Evolutionary conservation across 2,888 invertebrate species (phyloP).

Genomic region (Tachina lurida): DNA sequence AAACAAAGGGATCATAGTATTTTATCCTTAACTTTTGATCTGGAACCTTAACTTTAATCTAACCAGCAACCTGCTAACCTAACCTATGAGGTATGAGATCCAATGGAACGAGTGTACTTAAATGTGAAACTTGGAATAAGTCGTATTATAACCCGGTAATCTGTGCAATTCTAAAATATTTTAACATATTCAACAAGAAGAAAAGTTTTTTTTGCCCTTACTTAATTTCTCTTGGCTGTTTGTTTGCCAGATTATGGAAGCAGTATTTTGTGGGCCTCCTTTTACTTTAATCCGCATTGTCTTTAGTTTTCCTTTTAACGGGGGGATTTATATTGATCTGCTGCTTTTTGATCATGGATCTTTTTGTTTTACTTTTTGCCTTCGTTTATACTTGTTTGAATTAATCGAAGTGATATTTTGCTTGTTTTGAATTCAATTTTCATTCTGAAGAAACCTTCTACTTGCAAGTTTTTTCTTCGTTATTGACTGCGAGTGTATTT

Average conservation of each 20-base stretch:
- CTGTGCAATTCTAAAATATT: too few species aligned
- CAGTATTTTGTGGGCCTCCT: constrained; percentile 32
- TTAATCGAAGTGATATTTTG: constrained; percentile 83
- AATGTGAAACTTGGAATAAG: too few species aligned
- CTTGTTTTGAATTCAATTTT: constrained; percentile 83
- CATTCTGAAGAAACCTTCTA: constrained; percentile 69
- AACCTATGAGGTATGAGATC: too few species aligned
- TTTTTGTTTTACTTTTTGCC: background rate
- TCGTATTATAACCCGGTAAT: too few species aligned
- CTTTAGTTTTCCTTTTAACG: constrained; percentile 36
- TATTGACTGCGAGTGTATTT: constrained; percentile 56
- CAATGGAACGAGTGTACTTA: too few species aligned
- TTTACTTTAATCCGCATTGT: constrained; percentile 59
- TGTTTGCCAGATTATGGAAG: constrained; percentile 4
- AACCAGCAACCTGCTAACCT: too few species aligned
- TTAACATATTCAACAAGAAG: background rate
- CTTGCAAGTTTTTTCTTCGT: constrained; percentile 16
- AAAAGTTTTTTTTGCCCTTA: background rate
- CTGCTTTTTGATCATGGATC: constrained; percentile 32
- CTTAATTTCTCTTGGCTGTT: background rate
- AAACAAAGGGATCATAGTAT: too few species aligned
- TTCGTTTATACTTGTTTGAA: constrained; percentile 78
- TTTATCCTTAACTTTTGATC: too few species aligned
- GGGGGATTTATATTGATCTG: constrained; percentile 59
- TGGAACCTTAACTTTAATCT: too few species aligned